Percentiles rank a stretch among this genome's conserved stretches.
Conservation (phyloP, 1,140 invertebrate genomes). For the Ceratina calcarata region DNA sequence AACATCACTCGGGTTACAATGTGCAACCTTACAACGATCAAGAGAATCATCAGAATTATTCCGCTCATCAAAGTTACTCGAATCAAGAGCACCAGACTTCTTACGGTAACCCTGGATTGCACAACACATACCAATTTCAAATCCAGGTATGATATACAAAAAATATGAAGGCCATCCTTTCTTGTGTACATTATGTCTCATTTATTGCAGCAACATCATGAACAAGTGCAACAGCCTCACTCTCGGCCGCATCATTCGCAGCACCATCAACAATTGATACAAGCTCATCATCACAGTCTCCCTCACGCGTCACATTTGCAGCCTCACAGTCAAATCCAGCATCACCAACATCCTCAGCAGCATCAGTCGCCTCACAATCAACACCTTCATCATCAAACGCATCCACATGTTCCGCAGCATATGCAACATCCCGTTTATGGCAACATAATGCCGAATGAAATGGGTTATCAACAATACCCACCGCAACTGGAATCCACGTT, state of each 20-base stretch:
- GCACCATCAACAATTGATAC: slow-evolving; percentile 59
- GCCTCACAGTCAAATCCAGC: slow-evolving; percentile 68
- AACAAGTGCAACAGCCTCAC: slow-evolving; percentile 63
- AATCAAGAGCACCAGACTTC: slow-evolving; percentile 74
- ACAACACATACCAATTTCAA: slow-evolving; percentile 74
- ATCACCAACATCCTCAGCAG: slow-evolving; percentile 56
- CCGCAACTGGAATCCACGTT: slow-evolving; percentile 61
- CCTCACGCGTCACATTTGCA: slow-evolving; percentile 55
- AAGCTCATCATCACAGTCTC: slow-evolving; percentile 58
- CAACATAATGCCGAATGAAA: slow-evolving; percentile 60
- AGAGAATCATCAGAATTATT: slow-evolving; percentile 74
- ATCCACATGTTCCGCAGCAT: slow-evolving; percentile 57
- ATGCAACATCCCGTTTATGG: slow-evolving; percentile 65
- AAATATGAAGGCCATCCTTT: background rate
- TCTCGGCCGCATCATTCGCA: slow-evolving; percentile 56
- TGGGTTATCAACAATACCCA: slow-evolving; percentile 67
- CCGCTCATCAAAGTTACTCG: slow-evolving; percentile 71
- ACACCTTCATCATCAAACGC: slow-evolving; percentile 60
- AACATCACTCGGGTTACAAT: slow-evolving; percentile 69
- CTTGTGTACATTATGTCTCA: background rate
- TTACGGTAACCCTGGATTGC: slow-evolving; percentile 63
- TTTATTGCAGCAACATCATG: slow-evolving; percentile 64
- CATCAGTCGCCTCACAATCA: slow-evolving; percentile 59
- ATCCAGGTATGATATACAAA: slow-evolving; percentile 63
- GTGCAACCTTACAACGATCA: slow-evolving; percentile 72